Evolutionary conservation across 2,113 vertebrate genomes (phyloP), one percentile per base, ranked within the genome.

Genomic region (Illadopsis cleaveri): DNA sequence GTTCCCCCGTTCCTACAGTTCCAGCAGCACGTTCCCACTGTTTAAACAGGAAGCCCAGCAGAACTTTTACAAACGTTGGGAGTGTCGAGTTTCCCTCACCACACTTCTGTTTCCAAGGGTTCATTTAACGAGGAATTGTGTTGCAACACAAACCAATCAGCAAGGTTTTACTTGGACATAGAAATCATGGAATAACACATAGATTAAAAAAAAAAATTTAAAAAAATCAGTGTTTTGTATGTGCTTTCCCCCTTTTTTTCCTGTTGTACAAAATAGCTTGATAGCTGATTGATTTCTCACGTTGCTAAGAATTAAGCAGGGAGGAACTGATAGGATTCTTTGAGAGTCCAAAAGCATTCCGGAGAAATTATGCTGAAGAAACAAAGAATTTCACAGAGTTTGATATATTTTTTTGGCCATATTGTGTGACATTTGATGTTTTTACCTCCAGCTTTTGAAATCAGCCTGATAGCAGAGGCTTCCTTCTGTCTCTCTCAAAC

Each of bases 391-490:
- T n/a, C 82, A 37, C 12, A 20, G 40, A 51, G 24, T 60, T 68
- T 62, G 48, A 72, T 60, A 13, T 8, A 3, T 44, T 92, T 82
- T 95, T 81, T 90, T n/a, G n/a, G 38, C 56, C 37, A 8, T 57
- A 42, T 64, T 93, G 44, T 56, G 48, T 58, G 68, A 73, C 79
- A 77, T 91, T 88, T 90, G 92, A 88, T 92, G 77, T 60, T 93
- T 93, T 91, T 77, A 94, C 91, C 69, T 86, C 69, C 47, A 90
- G 86, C 47, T 83, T 96, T 86, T 81, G 89, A 90, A 94, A 89
- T 88, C 68, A 80, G 58, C 18, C 68, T 38, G 37, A 58, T 53
- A 77, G 60, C 3, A 58, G 68, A 92, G 48, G 15, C 56, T 83
- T 70, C 88, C 72, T 83, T 80, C 75, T 89, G 73, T 40, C 64